Conservation (phyloP, 2,797 vertebrate species). For the Bryconaethiops microstoma region DNA sequence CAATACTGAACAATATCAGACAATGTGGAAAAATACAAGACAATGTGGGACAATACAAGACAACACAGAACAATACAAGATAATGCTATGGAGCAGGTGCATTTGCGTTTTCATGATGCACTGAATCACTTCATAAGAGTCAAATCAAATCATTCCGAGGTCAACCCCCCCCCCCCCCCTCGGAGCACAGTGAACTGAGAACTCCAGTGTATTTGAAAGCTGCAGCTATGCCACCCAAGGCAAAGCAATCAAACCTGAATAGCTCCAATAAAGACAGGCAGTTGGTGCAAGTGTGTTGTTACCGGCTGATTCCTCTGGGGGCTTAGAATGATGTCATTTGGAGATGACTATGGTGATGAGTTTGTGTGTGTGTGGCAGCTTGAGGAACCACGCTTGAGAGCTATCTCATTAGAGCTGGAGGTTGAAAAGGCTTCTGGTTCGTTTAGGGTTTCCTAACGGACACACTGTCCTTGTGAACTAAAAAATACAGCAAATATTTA, state of each 20-base stretch:
- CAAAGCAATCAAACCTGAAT: slow-evolving; percentile 24
- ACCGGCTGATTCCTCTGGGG: slow-evolving; percentile 15
- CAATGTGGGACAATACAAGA: too few species aligned
- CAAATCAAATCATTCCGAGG: neutral
- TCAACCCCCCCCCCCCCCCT: neutral
- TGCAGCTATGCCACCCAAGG: slow-evolving; percentile 16
- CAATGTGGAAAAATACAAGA: too few species aligned
- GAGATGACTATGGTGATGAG: slow-evolving; percentile 16
- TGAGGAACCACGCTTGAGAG: slow-evolving; percentile 32
- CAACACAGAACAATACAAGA: too few species aligned
- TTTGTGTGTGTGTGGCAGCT: slow-evolving; percentile 18
- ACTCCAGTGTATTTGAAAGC: neutral
- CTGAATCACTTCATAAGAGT: neutral
- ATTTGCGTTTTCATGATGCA: neutral
- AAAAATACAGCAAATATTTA: neutral
- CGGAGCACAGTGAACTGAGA: neutral
- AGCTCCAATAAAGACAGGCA: slow-evolving; percentile 3
- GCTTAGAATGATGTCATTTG: slow-evolving; percentile 14
- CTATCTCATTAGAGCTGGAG: slow-evolving; percentile 21
- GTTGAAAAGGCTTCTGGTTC: slow-evolving; percentile 16
- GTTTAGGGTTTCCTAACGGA: neutral
- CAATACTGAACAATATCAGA: too few species aligned
- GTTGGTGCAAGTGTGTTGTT: neutral
- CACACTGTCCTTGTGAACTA: neutral
- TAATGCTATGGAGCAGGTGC: neutral